These are phyloP conservation scores for Adoxophyes honmai DNA, from an alignment of 1,140 invertebrate genomes.

Conservation along the genomic window DNA sequence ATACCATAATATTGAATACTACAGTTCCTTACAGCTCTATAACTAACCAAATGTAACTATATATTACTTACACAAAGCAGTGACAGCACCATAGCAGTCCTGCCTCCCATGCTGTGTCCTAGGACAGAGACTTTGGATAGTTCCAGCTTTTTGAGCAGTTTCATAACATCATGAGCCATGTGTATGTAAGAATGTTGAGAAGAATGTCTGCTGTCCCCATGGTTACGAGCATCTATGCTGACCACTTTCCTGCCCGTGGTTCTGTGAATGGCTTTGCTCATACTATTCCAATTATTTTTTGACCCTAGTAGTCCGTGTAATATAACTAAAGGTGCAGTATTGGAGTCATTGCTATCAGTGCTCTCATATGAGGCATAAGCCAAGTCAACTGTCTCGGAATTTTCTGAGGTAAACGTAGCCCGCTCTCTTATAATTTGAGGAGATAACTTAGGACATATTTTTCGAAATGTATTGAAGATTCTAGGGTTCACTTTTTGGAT, in stretches of 20 bases:
- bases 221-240: slow-evolving; percentile 92
- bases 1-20: too few species aligned
- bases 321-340: slow-evolving; percentile 85
- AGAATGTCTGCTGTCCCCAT: slow-evolving; percentile 93
- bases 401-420: slow-evolving; percentile 30
- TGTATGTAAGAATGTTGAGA: slow-evolving; percentile 83
- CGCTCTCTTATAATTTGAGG: slow-evolving; percentile 22
- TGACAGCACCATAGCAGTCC: slow-evolving; percentile 89
- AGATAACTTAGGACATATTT: slow-evolving; percentile 22
- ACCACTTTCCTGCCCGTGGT: slow-evolving; percentile 86
- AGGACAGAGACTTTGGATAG: slow-evolving; percentile 84
- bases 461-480: slow-evolving; percentile 26
- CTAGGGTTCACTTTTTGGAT: slow-evolving; percentile 31
- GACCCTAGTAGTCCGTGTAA: slow-evolving; percentile 93
- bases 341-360: slow-evolving; percentile 38
- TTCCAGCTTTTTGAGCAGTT: slow-evolving; percentile 81
- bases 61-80: slow-evolving; percentile 80
- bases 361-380: slow-evolving; percentile 70
- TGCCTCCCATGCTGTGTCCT: slow-evolving; percentile 96
- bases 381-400: slow-evolving; percentile 60
- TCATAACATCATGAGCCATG: slow-evolving; percentile 87
- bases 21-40: too few species aligned
- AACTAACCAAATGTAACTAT: neutral
- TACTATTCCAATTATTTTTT: slow-evolving; percentile 90
- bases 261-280: slow-evolving; percentile 87